phyloP scores from a whole-genome alignment of 2,797 vertebrate species.

The Coracias cyanogaster region DNA sequence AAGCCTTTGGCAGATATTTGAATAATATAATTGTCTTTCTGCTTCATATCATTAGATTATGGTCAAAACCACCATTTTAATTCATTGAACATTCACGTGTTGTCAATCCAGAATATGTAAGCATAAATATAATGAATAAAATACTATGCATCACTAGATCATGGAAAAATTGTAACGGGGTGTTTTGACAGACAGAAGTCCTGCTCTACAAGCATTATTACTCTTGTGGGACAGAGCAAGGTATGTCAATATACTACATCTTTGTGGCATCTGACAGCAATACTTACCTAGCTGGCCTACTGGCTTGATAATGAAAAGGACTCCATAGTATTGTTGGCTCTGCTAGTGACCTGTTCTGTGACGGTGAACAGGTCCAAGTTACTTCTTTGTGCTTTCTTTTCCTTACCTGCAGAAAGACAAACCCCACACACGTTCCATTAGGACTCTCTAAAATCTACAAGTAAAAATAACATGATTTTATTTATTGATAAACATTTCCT shows the following conservation, averaged over 20 bases:
- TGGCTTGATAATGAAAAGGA: background rate
- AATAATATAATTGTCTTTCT: background rate
- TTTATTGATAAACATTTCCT: background rate
- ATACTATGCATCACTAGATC: background rate
- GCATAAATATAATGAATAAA: background rate
- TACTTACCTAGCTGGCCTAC: background rate
- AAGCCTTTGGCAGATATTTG: background rate
- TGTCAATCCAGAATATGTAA: background rate
- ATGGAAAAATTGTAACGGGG: background rate
- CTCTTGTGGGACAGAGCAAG: background rate
- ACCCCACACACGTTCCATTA: fast-evolving
- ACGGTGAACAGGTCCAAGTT: background rate
- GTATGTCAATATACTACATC: fast-evolving
- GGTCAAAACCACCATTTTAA: background rate
- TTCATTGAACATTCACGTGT: background rate
- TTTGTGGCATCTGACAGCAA: background rate
- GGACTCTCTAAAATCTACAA: background rate
- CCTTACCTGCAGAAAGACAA: background rate
- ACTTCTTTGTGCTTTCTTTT: background rate
- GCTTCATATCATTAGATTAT: background rate
- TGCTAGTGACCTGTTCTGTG: background rate
- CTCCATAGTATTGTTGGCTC: background rate
- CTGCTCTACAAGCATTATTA: background rate
- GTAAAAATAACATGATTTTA: background rate
- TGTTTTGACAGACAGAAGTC: background rate